Evolutionary conservation across 35 echinoderm and acorn worm genomes (phyloP).

Genomic region (Eucidaris tribuloides): DNA sequence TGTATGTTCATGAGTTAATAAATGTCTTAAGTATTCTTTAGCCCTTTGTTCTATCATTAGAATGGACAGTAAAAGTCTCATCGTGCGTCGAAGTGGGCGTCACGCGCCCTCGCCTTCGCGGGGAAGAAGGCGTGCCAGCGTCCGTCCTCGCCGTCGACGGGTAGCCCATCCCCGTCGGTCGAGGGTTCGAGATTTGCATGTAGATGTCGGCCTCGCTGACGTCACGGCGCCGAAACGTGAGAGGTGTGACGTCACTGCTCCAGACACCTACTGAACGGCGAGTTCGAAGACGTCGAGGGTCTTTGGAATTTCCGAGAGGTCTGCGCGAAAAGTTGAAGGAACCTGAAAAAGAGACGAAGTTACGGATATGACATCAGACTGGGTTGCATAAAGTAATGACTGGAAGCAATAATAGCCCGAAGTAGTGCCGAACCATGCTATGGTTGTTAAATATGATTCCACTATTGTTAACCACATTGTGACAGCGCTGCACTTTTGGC

Average conservation of each 20-base stretch:
- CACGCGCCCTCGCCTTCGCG: constrained; percentile 55
- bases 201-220: constrained; percentile 67
- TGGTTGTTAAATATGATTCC: no score
- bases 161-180: constrained; percentile 71
- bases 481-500: no score
- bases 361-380: no score
- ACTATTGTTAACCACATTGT: no score
- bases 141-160: constrained; percentile 84
- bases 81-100: constrained; percentile 97
- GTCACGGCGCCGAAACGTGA: constrained; percentile 43
- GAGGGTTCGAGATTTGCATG: constrained; percentile 51
- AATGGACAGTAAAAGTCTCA: constrained; percentile 70
- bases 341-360: constrained; percentile 44
- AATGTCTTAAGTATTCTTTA: no score
- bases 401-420: no score
- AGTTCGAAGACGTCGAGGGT: constrained; percentile 33
- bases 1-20: no score
- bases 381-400: no score
- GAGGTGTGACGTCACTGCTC: constrained; percentile 88
- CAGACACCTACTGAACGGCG: constrained; percentile 82
- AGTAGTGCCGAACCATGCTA: no score
- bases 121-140: constrained; percentile 90
- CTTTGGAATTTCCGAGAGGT: constrained; percentile 46
- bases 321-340: constrained; percentile 54
- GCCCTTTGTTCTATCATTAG: no score